Evolutionary conservation across 1,140 invertebrate species (phyloP), one percentile per base, ranked within the genome.

Genomic region (Pseudomyrmex sp.): DNA sequence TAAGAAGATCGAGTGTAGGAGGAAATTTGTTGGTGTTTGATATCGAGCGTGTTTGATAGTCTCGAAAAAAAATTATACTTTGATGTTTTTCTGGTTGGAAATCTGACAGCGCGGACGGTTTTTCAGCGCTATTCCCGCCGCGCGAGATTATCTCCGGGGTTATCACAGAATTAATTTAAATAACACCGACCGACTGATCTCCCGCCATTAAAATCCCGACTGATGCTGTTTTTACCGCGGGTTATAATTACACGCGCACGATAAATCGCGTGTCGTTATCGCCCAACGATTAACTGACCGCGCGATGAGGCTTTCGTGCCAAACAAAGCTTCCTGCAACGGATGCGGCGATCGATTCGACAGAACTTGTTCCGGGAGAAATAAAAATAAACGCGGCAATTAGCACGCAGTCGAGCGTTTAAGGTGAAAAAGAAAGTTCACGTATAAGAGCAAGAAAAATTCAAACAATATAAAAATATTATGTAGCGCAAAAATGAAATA

Each of bases 111-210:
- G 4, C 35, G 35, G 1, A 35, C 35, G 35, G 79, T 15, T 56
- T 65, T 75, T 18, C 62, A 54, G 8, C 15, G 58, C 35, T 46
- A 56, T 86, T 58, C 76, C 18, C 69, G n/a, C 70, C 12, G 46
- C 23, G 20, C 48, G 10, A 59, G 82, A 75, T 87, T 90, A 88
- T 89, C 88, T 54, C 1, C 50, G 83, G 35, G 35, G 77, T 88
- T 90, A 90, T 90, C 88, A 68, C n/a, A n/a, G 83, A 90, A 90
- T 89, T 89, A 90, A 90, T 90, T 90, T 89, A 83, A 90, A 90
- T 90, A 89, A 90, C 82, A 84, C 74, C 54, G 74, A 80, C 84
- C 85, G 52, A 18, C 35, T 61, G 61, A 82, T 82, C 72, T 82
- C 72, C 10, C 48, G 5, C 61, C 59, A 61, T 82, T 69, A 69